phyloP scores from a whole-genome alignment of 2,888 invertebrate species.

The Drosophila kambysellisi region DNA sequence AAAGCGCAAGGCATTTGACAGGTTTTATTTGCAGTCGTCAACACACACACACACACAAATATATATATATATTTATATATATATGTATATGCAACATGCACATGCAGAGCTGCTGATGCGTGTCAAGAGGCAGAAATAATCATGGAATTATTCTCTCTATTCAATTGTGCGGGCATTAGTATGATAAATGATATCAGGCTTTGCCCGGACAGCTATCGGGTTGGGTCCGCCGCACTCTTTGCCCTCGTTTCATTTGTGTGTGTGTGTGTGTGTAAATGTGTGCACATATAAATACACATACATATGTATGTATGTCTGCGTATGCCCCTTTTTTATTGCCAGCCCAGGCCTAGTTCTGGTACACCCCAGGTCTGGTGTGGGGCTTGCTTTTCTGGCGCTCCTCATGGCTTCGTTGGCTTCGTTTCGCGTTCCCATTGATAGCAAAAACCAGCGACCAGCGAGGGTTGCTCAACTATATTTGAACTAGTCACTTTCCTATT shows the following conservation, averaged over 20 bases:
- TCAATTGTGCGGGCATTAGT: conserved; percentile 63
- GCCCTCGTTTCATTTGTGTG: conserved; percentile 8
- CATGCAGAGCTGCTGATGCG: conserved; percentile 47
- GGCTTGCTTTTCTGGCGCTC: conserved; percentile 9
- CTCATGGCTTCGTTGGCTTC: conserved; percentile 12
- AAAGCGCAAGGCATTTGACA: conserved; percentile 53
- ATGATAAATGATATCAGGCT: conserved; percentile 63
- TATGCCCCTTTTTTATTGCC: background rate
- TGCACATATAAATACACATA: background rate
- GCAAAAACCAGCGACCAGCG: background rate
- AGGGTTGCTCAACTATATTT: background rate
- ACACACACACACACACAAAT: conserved; percentile 1
- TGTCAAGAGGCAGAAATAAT: conserved; percentile 36
- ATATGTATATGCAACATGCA: conserved; percentile 6
- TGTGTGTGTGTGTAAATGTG: conserved; percentile 17
- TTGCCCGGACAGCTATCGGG: conserved; percentile 17
- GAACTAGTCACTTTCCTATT: background rate
- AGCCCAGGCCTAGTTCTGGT: conserved; percentile 2
- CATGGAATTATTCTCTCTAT: conserved; percentile 19
- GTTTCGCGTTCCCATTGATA: conserved; percentile 16
- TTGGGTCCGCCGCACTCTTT: conserved; percentile 8
- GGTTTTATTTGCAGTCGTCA: conserved; percentile 43
- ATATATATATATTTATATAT: conserved; percentile 1
- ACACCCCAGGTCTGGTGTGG: background rate
- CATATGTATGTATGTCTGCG: background rate